phyloP scores from a whole-genome alignment of 2,888 invertebrate species.

The Drosophila parthenogenetica region DNA sequence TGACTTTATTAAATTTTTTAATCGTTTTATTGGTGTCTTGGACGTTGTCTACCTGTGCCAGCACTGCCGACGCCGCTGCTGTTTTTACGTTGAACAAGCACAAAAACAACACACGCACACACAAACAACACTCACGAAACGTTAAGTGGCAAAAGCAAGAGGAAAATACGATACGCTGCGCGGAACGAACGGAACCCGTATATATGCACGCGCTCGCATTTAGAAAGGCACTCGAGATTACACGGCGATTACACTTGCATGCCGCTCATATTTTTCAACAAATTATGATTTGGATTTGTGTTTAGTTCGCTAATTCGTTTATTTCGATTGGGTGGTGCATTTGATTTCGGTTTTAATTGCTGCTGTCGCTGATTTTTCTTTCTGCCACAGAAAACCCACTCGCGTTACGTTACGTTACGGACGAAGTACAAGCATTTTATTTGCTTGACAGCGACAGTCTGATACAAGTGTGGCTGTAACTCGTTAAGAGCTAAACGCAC shows the following conservation, averaged over 20 bases:
- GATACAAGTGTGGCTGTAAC: conserved; percentile 47
- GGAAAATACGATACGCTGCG: conserved; percentile 66
- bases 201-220: conserved; percentile 75
- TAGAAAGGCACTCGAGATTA: conserved; percentile 60
- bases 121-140: conserved; percentile 56
- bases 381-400: conserved; percentile 48
- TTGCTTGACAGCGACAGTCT: conserved; percentile 63
- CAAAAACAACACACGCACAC: conserved; percentile 65
- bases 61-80: conserved; percentile 36
- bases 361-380: conserved; percentile 31
- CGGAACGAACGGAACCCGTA: conserved; percentile 76
- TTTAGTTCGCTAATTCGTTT: conserved; percentile 38
- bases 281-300: conserved; percentile 22
- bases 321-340: conserved; percentile 38
- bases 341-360: conserved; percentile 51
- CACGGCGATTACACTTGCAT: conserved; percentile 47
- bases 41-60: conserved; percentile 69
- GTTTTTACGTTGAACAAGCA: conserved; percentile 71
- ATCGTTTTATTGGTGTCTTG: conserved; percentile 59
- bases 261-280: conserved; percentile 23
- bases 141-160: conserved; percentile 69
- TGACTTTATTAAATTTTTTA: conserved; percentile 61
- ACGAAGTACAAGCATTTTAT: conserved; percentile 56
- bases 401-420: conserved; percentile 63
- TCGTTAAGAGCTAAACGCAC: conserved; percentile 21